Percentiles rank a stretch among this genome's conserved stretches.
phyloP scores from a whole-genome alignment of 2,113 vertebrate species.

The Aegotheles bennettii region DNA sequence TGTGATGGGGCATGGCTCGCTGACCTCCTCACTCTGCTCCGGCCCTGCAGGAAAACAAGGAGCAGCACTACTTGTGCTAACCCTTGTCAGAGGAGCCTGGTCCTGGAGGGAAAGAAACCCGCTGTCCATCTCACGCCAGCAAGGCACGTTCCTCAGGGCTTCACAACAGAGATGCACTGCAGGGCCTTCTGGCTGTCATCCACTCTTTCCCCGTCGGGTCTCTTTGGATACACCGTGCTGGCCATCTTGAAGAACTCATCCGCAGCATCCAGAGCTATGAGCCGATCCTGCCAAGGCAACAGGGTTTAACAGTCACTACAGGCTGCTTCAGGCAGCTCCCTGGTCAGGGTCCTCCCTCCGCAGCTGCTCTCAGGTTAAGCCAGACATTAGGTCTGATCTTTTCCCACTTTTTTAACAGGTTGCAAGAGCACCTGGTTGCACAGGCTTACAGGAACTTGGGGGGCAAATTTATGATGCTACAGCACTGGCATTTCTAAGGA shows the following conservation, averaged over 20 bases:
- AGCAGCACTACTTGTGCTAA: background rate
- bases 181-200: background rate
- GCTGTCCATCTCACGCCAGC: accelerated
- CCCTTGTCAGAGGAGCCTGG: background rate
- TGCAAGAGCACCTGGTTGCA: background rate
- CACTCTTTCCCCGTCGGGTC: background rate
- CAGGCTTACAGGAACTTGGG: background rate
- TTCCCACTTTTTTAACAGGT: background rate
- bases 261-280: conserved; percentile 86
- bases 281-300: conserved; percentile 76
- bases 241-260: conserved; percentile 88
- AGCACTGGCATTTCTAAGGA: background rate
- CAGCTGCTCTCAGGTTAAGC: background rate
- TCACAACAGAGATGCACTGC: background rate
- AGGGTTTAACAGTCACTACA: accelerated
- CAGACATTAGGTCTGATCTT: background rate
- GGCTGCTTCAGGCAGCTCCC: background rate
- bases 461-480: background rate
- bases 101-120: background rate
- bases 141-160: conserved; percentile 3
- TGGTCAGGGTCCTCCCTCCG: background rate
- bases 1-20: background rate
- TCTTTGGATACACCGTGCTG: conserved; percentile 80
- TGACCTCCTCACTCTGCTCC: background rate
- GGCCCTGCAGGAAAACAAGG: background rate